A percentile compares a stretch with the other conserved stretches of the same genome.
phyloP scores from a whole-genome alignment of 2,888 invertebrate genomes.

The Drosophila mimetica region DNA sequence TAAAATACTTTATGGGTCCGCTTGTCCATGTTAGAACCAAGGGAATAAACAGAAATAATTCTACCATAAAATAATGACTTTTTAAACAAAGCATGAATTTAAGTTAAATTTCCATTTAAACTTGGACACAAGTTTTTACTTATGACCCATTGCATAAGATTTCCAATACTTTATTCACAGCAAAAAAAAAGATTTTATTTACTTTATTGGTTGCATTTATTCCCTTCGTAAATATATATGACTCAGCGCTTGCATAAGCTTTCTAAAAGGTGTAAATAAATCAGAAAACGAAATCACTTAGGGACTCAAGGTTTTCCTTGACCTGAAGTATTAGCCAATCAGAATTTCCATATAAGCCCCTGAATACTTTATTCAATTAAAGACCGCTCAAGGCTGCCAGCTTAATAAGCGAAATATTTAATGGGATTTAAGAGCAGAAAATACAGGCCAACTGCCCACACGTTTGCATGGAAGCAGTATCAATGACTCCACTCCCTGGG shows the following conservation, averaged over 20 bases:
- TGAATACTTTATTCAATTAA: conserved; percentile 55
- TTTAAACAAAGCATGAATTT: neutral
- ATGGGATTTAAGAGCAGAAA: conserved; percentile 54
- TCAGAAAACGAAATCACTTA: conserved; percentile 22
- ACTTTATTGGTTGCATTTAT: neutral
- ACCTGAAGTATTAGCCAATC: conserved; percentile 29
- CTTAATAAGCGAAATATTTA: conserved; percentile 62
- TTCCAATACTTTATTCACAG: neutral
- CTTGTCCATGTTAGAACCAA: neutral
- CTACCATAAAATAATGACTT: neutral
- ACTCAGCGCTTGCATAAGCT: conserved; percentile 11
- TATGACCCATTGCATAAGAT: too few relatives aligned
- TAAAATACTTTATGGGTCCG: neutral
- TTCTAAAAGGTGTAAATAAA: conserved; percentile 14
- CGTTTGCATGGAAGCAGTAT: conserved; percentile 35
- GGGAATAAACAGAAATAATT: neutral
- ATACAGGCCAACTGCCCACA: conserved; percentile 47
- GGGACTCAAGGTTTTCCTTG: conserved; percentile 25
- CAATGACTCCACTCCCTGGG: conserved; percentile 47
- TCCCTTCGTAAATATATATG: conserved; percentile 1
- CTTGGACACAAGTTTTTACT: neutral
- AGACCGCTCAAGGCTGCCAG: conserved; percentile 61
- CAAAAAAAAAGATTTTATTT: neutral
- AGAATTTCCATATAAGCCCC: conserved; percentile 49
- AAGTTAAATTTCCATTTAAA: neutral